phyloP scores from a whole-genome alignment of 2,888 invertebrate genomes.

The Eustalomyia histrio region DNA sequence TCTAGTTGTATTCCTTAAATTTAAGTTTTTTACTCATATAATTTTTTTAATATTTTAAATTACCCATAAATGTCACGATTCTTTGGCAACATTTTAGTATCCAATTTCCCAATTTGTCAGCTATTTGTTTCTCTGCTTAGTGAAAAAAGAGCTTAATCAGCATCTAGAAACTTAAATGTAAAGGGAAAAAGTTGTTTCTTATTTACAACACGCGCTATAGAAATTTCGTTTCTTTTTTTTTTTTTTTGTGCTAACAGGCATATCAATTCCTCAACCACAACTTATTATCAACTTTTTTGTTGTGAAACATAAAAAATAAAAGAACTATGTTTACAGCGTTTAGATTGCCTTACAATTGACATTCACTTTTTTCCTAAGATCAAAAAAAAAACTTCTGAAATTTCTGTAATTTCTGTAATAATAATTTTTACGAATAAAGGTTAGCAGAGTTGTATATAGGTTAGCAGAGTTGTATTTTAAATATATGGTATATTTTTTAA shows the following conservation, averaged over 20 bases:
- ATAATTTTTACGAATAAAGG: too few species aligned
- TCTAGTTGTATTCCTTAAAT: neutral
- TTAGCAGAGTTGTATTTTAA: too few species aligned
- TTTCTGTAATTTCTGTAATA: too few species aligned
- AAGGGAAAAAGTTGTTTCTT: constrained; percentile 14
- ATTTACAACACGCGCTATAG: constrained; percentile 29
- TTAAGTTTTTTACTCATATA: neutral
- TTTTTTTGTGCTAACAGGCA: constrained; percentile 32
- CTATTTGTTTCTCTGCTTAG: constrained; percentile 13
- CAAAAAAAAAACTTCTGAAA: too few species aligned
- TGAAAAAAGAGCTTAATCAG: constrained; percentile 47
- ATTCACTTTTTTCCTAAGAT: neutral
- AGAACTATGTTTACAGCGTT: neutral
- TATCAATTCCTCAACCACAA: constrained; percentile 40
- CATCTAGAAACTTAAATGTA: constrained; percentile 23
- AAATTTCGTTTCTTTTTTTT: constrained; percentile 10
- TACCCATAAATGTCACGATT: constrained; percentile 20
- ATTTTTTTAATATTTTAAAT: constrained; percentile 13
- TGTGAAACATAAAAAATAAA: neutral
- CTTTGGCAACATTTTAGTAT: constrained; percentile 27
- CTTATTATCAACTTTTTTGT: constrained; percentile 21
- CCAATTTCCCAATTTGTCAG: constrained; percentile 46
- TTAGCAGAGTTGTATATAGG: too few species aligned
- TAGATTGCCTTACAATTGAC: neutral
- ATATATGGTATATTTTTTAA: too few species aligned